Evolutionary conservation across 1,140 invertebrate genomes (phyloP).

Genomic region (Trachelipus rathkii): DNA sequence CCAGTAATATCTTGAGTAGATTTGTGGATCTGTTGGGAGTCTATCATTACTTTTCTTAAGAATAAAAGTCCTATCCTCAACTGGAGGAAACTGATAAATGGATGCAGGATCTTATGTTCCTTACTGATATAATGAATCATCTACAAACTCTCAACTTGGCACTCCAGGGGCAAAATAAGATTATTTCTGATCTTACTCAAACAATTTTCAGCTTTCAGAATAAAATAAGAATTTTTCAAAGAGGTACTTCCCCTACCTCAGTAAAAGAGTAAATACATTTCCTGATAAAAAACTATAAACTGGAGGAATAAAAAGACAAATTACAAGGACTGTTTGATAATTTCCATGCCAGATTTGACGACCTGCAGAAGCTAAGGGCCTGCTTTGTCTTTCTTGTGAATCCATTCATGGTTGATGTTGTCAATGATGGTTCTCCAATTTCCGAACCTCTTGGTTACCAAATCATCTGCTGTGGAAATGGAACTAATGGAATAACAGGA

Average conservation of each 20-base stretch:
- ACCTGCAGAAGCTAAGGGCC: conserved; percentile 9
- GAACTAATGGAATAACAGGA: no score
- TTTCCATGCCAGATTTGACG: conserved; percentile 17
- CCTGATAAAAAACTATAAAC: background rate
- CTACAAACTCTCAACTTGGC: conserved; percentile 20
- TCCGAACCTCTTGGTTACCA: background rate
- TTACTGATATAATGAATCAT: conserved; percentile 26
- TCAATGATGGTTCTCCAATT: conserved; percentile 25
- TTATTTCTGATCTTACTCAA: no score
- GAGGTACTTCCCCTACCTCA: no score
- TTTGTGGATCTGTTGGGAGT: conserved; percentile 38
- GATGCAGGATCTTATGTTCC: conserved; percentile 33
- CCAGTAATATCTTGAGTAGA: conserved; percentile 34
- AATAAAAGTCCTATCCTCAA: conserved; percentile 28
- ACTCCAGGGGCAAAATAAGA: no score
- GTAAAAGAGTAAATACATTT: no score
- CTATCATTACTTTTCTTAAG: conserved; percentile 33
- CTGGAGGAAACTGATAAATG: conserved; percentile 29
- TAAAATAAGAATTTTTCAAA: no score
- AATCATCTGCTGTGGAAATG: background rate
- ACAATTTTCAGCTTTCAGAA: no score
- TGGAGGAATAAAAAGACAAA: conserved; percentile 26
- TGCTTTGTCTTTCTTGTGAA: conserved; percentile 26
- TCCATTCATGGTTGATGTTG: conserved; percentile 22
- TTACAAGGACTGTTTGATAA: conserved; percentile 14